phyloP scores from a whole-genome alignment of 2,113 vertebrate genomes.

The Hyla sarda region DNA sequence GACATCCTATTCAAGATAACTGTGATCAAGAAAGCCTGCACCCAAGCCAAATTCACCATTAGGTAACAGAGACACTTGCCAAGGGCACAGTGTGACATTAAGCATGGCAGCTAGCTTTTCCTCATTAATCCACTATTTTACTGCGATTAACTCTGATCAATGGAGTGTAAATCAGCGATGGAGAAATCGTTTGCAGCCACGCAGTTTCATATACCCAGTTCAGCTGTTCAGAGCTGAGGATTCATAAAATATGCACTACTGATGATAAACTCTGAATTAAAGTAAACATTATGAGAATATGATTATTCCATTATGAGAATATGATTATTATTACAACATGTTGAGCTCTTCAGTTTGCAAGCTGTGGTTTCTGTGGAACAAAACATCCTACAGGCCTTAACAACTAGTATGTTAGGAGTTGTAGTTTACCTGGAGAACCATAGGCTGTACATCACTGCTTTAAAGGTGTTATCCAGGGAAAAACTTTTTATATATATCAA shows the following conservation, averaged over 20 bases:
- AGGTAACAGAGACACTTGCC: not conserved
- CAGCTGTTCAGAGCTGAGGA: not conserved
- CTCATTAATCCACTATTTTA: slow-evolving; percentile 3
- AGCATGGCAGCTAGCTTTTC: not conserved
- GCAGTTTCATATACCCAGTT: not conserved
- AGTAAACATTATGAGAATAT: not conserved
- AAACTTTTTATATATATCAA: too few relatives aligned
- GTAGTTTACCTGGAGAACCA: not conserved
- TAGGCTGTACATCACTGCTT: too few relatives aligned
- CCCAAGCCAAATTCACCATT: not conserved
- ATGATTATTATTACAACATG: not conserved
- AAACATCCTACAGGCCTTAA: too few relatives aligned
- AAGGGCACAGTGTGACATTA: slow-evolving; percentile 19
- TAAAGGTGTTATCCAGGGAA: too few relatives aligned
- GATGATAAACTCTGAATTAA: not conserved
- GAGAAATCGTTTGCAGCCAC: not conserved
- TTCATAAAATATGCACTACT: not conserved
- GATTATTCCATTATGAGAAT: not conserved
- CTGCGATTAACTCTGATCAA: slow-evolving; percentile 5
- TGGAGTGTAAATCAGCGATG: not conserved
- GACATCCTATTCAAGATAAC: not conserved
- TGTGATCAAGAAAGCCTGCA: not conserved
- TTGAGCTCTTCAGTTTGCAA: too few relatives aligned
- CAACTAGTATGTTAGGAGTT: not conserved
- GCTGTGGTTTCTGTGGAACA: too few relatives aligned